Percentiles rank a stretch among this genome's conserved stretches.
These are phyloP conservation scores for Xestia sexstrigata DNA, from an alignment of 2,888 invertebrate species.

Conservation along the genomic window DNA sequence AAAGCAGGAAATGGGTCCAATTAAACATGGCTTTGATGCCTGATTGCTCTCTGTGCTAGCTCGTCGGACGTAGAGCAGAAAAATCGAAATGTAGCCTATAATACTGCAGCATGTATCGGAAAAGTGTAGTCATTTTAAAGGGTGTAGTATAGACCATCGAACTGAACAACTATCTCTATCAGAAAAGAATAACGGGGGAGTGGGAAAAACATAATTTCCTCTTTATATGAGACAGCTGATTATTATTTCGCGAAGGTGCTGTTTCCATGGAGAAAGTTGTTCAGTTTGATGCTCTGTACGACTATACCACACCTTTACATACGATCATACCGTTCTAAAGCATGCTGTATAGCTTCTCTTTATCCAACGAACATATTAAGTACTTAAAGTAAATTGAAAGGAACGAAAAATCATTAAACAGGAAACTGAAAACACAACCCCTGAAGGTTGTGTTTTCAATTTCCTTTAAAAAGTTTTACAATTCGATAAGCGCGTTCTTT, in stretches of 20 bases:
- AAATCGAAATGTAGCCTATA: background rate
- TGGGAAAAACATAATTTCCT: too few species aligned
- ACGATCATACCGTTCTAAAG: background rate
- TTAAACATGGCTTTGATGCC: constrained; percentile 74
- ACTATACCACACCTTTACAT: background rate
- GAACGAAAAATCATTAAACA: constrained; percentile 13
- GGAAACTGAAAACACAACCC: constrained; percentile 18
- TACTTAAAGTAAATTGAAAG: constrained; percentile 31
- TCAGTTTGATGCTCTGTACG: background rate
- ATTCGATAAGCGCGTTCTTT: constrained; percentile 39
- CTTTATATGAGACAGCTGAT: background rate
- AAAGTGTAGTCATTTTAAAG: background rate
- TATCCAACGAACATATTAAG: constrained; percentile 7
- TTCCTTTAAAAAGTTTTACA: constrained; percentile 51
- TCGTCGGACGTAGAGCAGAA: background rate
- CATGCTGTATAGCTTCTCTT: background rate
- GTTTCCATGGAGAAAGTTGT: background rate
- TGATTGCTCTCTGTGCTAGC: constrained; percentile 53
- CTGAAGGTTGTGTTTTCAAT: constrained; percentile 37
- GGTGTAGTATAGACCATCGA: background rate
- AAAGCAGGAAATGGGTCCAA: constrained; percentile 82
- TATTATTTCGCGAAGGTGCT: background rate
- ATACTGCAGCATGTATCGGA: background rate
- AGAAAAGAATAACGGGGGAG: too few species aligned
- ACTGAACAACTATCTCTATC: background rate